Conservation (phyloP, 2,113 vertebrate species). For the Perognathus longimembris region DNA sequence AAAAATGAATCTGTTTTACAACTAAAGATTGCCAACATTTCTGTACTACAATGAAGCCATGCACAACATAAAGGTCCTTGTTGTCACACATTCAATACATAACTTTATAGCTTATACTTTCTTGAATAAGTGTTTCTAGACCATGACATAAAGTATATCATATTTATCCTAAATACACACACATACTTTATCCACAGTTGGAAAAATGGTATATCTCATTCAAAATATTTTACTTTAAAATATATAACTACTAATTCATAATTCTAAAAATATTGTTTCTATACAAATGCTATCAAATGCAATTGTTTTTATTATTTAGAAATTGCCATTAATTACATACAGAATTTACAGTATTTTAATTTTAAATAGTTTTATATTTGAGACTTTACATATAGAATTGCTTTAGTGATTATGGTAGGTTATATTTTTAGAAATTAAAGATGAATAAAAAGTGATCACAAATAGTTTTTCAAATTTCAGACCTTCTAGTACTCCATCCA, state of each 20-base stretch:
- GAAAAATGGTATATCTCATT: background rate
- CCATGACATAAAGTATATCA: slow-evolving; percentile 27
- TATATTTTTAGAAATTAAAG: background rate
- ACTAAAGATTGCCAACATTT: slow-evolving; percentile 57
- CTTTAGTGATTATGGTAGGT: background rate
- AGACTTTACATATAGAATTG: background rate
- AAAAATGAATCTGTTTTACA: slow-evolving; percentile 16
- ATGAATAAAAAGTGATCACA: background rate
- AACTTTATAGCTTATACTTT: slow-evolving; percentile 54
- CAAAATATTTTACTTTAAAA: background rate
- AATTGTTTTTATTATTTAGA: background rate
- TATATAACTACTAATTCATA: background rate
- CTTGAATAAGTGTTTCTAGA: slow-evolving; percentile 44
- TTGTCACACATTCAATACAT: background rate
- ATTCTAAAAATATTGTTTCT: background rate
- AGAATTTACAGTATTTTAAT: background rate
- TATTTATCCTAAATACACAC: background rate
- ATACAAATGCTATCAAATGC: background rate
- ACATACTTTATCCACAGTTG: background rate
- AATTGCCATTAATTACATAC: background rate
- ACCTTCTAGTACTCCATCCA: background rate
- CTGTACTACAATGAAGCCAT: slow-evolving; percentile 59
- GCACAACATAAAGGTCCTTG: slow-evolving; percentile 50
- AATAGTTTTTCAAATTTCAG: background rate
- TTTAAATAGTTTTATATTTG: slow-evolving; percentile 1